These are phyloP conservation scores for Cathartes aura DNA, from an alignment of 2,113 vertebrate genomes.

Conservation along the genomic window DNA sequence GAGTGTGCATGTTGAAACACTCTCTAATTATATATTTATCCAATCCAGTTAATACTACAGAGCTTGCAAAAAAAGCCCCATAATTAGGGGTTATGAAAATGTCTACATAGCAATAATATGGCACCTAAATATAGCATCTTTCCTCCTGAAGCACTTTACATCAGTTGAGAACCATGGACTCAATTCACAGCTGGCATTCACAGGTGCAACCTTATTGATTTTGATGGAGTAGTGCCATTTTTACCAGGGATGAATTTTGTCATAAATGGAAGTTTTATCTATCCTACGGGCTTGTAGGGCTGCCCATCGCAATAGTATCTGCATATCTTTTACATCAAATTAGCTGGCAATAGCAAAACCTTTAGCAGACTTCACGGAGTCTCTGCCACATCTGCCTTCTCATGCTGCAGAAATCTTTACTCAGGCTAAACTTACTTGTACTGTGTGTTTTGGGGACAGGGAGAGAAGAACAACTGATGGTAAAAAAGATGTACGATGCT, in stretches of 20 bases:
- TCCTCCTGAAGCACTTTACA: conserved; percentile 69
- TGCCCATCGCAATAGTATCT: neutral
- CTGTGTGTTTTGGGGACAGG: neutral
- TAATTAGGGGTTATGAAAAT: conserved; percentile 76
- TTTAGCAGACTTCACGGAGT: neutral
- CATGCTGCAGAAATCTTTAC: neutral
- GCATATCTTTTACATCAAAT: neutral
- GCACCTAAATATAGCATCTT: conserved; percentile 73
- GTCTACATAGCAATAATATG: conserved; percentile 71
- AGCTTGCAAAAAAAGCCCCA: conserved; percentile 68
- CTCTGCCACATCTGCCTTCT: neutral
- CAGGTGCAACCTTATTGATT: conserved; percentile 65
- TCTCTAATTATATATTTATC: conserved; percentile 76
- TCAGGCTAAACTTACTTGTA: neutral
- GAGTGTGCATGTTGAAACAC: conserved; percentile 74
- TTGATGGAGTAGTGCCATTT: conserved; percentile 23
- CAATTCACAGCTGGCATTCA: conserved; percentile 64
- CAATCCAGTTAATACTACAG: conserved; percentile 74
- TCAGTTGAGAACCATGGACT: conserved; percentile 56
- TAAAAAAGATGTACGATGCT: neutral
- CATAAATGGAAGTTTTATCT: neutral
- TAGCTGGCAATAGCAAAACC: neutral
- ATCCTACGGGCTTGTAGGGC: neutral
- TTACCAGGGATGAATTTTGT: conserved; percentile 9
- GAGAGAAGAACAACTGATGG: neutral